Conservation (phyloP, 30 jellyfish, hydroid and myxozoan genomes). For the Aurelia aurita complex sp. Pacific region DNA sequence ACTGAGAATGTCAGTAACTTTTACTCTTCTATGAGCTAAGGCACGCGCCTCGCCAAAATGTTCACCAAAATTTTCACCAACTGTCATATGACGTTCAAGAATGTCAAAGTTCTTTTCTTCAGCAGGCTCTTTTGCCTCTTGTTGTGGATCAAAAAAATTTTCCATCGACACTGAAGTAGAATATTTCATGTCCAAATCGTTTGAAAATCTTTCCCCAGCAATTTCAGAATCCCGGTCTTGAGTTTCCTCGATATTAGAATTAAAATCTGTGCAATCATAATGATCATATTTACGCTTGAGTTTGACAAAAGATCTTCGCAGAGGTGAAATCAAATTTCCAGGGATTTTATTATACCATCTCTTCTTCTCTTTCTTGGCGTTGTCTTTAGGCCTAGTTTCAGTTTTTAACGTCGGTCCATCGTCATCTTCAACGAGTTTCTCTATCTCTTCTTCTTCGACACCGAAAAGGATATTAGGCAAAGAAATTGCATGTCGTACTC, state of each 20-base stretch:
- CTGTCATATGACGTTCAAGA: too few species aligned
- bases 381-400: not conserved
- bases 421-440: constrained; percentile 34
- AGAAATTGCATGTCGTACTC: constrained; percentile 47
- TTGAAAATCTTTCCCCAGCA: not conserved
- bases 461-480: constrained; percentile 57
- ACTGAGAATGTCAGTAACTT: constrained; percentile 43
- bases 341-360: constrained; percentile 56
- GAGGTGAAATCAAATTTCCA: constrained; percentile 31
- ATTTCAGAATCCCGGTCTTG: not conserved
- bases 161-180: not conserved
- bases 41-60: constrained; percentile 77
- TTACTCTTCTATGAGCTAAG: constrained; percentile 36
- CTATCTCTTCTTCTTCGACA: constrained; percentile 52
- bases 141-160: too few species aligned
- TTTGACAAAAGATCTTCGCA: constrained; percentile 42
- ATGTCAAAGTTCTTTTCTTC: too few species aligned
- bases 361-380: constrained; percentile 41
- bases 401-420: not conserved
- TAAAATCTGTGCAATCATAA: constrained; percentile 20
- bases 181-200: constrained; percentile 4
- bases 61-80: constrained; percentile 37
- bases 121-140: not conserved
- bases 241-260: not conserved
- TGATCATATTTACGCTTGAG: constrained; percentile 52